These are phyloP conservation scores for Cecropterus lyciades DNA, from an alignment of 1,140 invertebrate genomes.

Conservation along the genomic window DNA sequence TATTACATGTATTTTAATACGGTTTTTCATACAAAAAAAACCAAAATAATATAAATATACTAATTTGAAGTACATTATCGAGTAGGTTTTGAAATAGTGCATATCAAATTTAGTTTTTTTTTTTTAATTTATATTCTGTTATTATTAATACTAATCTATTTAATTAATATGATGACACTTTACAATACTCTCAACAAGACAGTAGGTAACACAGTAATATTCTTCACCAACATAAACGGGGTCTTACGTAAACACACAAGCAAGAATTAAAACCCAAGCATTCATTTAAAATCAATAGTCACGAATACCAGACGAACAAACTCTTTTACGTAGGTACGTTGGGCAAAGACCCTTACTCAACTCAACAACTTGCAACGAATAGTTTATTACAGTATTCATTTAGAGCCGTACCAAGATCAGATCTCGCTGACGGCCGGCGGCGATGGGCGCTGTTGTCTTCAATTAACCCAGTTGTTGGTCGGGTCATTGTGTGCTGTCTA, in stretches of 20 bases:
- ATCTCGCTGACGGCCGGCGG: slow-evolving; percentile 60
- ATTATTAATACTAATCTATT: too few relatives aligned
- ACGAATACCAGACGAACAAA: slow-evolving; percentile 4
- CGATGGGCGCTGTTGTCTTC: slow-evolving; percentile 68
- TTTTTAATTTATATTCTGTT: too few relatives aligned
- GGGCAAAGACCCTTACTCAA: slow-evolving; percentile 6
- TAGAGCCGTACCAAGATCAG: slow-evolving; percentile 56
- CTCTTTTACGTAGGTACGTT: slow-evolving; percentile 5
- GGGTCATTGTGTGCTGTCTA: slow-evolving; percentile 69
- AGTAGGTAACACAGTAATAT: too few relatives aligned
- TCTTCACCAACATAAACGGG: too few relatives aligned
- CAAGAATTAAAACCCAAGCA: slow-evolving; percentile 11
- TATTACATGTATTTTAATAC: neutral
- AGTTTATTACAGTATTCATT: slow-evolving; percentile 67
- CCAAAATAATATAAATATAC: too few relatives aligned
- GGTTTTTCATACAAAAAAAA: neutral
- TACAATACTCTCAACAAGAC: too few relatives aligned
- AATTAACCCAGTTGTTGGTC: slow-evolving; percentile 74
- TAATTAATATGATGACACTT: too few relatives aligned
- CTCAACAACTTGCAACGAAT: slow-evolving; percentile 43
- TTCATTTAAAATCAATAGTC: slow-evolving; percentile 25
- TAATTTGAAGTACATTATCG: too few relatives aligned
- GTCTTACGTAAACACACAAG: neutral
- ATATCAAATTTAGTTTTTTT: too few relatives aligned
- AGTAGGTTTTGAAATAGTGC: too few relatives aligned